These are phyloP conservation scores for Herminia tarsipennalis DNA, from an alignment of 2,888 invertebrate species.

Conservation along the genomic window DNA sequence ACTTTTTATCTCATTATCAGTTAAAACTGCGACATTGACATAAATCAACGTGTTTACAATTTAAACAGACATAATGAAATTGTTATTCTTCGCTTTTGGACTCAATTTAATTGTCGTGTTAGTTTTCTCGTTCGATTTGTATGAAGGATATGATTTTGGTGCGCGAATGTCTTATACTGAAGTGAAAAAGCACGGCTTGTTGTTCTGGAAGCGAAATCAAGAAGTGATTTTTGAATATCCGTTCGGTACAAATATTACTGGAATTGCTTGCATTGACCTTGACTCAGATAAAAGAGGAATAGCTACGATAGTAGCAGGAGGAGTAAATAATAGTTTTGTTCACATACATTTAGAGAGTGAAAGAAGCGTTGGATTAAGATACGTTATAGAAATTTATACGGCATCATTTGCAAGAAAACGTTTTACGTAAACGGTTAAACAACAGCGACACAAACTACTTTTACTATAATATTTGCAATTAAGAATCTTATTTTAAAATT, in stretches of 20 bases:
- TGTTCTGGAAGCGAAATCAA: conserved; percentile 53
- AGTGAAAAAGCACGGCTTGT: conserved; percentile 57
- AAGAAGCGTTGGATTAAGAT: conserved; percentile 48
- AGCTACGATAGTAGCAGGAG: conserved; percentile 46
- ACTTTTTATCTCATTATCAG: conserved; percentile 36
- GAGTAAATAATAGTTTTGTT: conserved; percentile 44
- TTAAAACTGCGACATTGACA: conserved; percentile 40
- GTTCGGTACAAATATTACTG: conserved; percentile 51
- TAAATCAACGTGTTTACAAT: conserved; percentile 22
- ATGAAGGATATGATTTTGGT: conserved; percentile 50
- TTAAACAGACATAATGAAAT: conserved; percentile 17
- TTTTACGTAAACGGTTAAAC: no score
- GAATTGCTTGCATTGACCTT: conserved; percentile 55
- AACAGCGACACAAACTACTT: no score
- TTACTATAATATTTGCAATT: no score
- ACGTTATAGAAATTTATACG: conserved; percentile 34
- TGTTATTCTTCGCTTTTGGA: conserved; percentile 7
- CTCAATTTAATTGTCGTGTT: conserved; percentile 11
- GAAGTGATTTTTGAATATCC: conserved; percentile 49
- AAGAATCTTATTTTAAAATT: no score
- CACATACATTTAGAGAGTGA: conserved; percentile 52
- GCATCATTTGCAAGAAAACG: not conserved
- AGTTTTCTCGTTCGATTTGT: conserved; percentile 35
- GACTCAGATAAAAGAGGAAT: conserved; percentile 47
- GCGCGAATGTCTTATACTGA: conserved; percentile 57